Evolutionary conservation across 2,888 invertebrate genomes (phyloP).

Genomic region (Azorinus chamasolen): DNA sequence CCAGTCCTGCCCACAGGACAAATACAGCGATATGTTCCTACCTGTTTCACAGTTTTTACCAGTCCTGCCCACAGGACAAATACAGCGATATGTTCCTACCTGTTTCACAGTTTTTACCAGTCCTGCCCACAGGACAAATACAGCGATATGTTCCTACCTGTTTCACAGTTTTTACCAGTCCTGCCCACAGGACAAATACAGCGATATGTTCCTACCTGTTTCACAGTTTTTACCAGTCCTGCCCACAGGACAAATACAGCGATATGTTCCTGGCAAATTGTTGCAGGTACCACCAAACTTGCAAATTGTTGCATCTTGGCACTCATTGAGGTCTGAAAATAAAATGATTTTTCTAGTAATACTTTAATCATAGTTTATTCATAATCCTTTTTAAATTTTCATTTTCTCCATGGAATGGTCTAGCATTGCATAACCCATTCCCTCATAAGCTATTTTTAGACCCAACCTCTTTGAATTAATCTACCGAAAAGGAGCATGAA

Average conservation of each 20-base stretch:
- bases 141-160: slow-evolving; percentile 48
- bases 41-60: too few relatives aligned
- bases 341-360: too few relatives aligned
- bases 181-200: slow-evolving; percentile 53
- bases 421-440: too few relatives aligned
- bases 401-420: too few relatives aligned
- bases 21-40: too few relatives aligned
- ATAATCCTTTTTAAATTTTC: too few relatives aligned
- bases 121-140: slow-evolving; percentile 58
- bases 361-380: too few relatives aligned
- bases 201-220: slow-evolving; percentile 64
- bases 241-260: slow-evolving; percentile 63
- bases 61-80: slow-evolving; percentile 63
- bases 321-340: slow-evolving; percentile 31
- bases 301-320: slow-evolving; percentile 39
- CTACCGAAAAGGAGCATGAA: too few relatives aligned
- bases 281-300: slow-evolving; percentile 58
- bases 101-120: slow-evolving; percentile 64
- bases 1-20: too few relatives aligned
- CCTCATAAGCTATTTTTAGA: too few relatives aligned
- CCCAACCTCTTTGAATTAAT: too few relatives aligned
- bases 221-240: slow-evolving; percentile 63
- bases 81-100: slow-evolving; percentile 67
- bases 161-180: slow-evolving; percentile 12
- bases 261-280: slow-evolving; percentile 61